phyloP scores from a whole-genome alignment of 2,888 invertebrate species.

The Pemphredon lugubris region DNA sequence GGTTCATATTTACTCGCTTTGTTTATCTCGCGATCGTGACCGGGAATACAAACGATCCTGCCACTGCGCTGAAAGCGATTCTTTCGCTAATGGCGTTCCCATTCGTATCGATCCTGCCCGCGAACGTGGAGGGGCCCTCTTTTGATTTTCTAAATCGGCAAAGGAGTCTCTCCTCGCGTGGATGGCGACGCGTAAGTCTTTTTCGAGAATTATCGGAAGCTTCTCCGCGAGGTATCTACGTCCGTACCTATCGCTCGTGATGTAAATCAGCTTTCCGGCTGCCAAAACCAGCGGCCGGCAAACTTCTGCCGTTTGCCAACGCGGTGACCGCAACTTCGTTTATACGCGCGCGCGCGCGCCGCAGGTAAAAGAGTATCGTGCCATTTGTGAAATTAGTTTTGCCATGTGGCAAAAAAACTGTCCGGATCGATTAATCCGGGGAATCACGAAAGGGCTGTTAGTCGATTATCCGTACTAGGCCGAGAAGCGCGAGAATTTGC shows the following conservation, averaged over 20 bases:
- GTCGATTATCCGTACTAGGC: not conserved
- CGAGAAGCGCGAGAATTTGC: not conserved
- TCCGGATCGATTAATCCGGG: slow-evolving; percentile 18
- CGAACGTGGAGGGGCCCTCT: too few species aligned
- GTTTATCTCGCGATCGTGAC: too few species aligned
- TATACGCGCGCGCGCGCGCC: not conserved
- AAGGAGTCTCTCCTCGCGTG: too few species aligned
- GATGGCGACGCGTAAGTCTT: too few species aligned
- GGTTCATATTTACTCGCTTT: too few species aligned
- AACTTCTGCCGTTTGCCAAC: slow-evolving; percentile 17
- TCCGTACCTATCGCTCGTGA: not conserved
- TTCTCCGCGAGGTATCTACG: not conserved
- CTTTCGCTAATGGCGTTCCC: too few species aligned
- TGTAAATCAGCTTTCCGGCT: slow-evolving; percentile 14
- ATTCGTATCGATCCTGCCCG: too few species aligned
- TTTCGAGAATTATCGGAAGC: too few species aligned
- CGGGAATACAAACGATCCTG: too few species aligned
- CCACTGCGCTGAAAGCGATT: too few species aligned
- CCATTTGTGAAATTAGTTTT: slow-evolving; percentile 45
- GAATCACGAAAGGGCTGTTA: too few species aligned
- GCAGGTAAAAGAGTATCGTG: not conserved
- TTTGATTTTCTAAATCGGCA: too few species aligned
- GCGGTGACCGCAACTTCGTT: slow-evolving; percentile 11
- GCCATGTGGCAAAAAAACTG: not conserved
- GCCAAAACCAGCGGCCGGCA: slow-evolving; percentile 10